A percentile compares a stretch with the other conserved stretches of the same genome.
Conservation (phyloP, 2,797 vertebrate genomes). For the Rhinogobio ventralis region DNA sequence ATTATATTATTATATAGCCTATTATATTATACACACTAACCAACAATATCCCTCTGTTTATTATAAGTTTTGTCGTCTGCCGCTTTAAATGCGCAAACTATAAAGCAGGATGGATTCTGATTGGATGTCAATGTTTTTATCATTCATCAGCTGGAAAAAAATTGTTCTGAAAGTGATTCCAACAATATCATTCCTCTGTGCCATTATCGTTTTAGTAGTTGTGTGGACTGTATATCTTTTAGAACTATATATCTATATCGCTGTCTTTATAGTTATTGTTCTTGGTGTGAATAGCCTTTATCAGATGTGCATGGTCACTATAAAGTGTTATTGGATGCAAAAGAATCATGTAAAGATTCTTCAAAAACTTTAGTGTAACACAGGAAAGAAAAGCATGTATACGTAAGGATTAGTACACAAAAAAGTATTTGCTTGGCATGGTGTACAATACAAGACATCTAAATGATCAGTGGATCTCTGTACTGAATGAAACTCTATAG, state of each 20-base stretch:
- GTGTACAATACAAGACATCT: slow-evolving; percentile 17
- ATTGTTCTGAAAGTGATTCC: neutral
- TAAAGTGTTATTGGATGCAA: neutral
- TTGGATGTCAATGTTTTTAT: neutral
- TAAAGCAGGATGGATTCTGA: neutral
- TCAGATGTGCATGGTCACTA: neutral
- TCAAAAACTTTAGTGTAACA: neutral
- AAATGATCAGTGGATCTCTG: slow-evolving; percentile 27
- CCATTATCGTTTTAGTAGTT: neutral
- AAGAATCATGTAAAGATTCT: neutral
- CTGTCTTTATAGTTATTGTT: neutral
- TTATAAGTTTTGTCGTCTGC: neutral
- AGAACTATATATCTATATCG: neutral
- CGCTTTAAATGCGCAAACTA: neutral
- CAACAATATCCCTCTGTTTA: neutral
- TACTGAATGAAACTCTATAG: slow-evolving; percentile 36
- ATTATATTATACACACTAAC: neutral
- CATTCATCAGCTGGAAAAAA: neutral
- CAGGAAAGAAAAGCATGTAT: neutral
- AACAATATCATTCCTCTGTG: neutral
- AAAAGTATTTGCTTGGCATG: slow-evolving; percentile 14
- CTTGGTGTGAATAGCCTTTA: neutral
- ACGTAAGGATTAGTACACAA: neutral
- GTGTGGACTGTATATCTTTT: neutral
- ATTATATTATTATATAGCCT: too few relatives aligned